phyloP scores from a whole-genome alignment of 2,113 vertebrate species.

The Cynopterus brachyotis region DNA sequence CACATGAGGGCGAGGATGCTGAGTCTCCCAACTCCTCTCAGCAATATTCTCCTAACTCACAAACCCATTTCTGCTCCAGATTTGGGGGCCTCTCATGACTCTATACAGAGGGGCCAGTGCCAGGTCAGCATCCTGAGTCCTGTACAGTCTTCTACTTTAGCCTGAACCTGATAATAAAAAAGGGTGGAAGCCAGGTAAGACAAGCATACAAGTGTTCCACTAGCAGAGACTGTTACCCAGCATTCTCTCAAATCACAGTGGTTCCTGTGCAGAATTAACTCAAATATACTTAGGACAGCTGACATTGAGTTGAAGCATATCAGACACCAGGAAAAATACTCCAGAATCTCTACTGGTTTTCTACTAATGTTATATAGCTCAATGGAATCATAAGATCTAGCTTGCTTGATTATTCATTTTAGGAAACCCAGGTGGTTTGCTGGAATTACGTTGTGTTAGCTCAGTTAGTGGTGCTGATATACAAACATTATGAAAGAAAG shows the following conservation, averaged over 20 bases:
- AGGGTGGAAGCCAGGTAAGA: neutral
- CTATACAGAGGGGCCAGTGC: rapidly evolving
- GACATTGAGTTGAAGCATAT: neutral
- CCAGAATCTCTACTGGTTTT: neutral
- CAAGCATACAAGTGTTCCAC: neutral
- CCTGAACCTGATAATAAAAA: neutral
- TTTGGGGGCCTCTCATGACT: rapidly evolving
- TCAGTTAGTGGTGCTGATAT: neutral
- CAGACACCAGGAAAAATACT: neutral
- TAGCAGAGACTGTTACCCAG: neutral
- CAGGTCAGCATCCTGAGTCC: neutral
- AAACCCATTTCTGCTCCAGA: neutral
- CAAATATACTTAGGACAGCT: neutral
- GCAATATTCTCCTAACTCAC: neutral
- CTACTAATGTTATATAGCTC: neutral
- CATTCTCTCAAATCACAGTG: neutral
- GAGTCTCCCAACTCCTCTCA: neutral
- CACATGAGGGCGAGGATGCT: neutral
- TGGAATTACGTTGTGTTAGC: slow-evolving; percentile 13
- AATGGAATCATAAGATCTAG: neutral
- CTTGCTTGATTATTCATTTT: slow-evolving; percentile 4
- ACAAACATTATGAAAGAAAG: neutral
- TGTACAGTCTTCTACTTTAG: neutral
- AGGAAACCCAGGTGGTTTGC: neutral
- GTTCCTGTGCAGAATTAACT: neutral